A percentile compares a stretch with the other conserved stretches of the same genome.
Conservation (phyloP, 2,113 vertebrate species). For the Takifugu bimaculatus region DNA sequence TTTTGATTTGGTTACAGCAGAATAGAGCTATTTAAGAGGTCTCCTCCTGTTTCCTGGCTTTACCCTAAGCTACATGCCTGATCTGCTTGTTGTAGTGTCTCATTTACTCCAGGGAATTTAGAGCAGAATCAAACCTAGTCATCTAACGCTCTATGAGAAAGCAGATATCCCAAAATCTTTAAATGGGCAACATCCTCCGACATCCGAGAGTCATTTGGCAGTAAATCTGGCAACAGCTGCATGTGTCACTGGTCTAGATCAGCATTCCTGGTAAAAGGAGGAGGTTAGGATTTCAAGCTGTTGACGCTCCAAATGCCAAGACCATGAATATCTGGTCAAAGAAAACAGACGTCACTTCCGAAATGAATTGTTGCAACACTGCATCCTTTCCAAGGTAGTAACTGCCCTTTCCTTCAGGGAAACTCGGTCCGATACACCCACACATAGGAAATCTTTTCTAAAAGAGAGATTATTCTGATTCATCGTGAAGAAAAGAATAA, state of each 20-base stretch:
- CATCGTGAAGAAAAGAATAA: constrained; percentile 1
- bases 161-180: neutral
- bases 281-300: neutral
- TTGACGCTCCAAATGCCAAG: neutral
- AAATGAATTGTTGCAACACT: constrained; percentile 2
- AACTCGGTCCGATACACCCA: constrained; percentile 8
- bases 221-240: neutral
- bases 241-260: neutral
- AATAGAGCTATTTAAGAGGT: too few relatives aligned
- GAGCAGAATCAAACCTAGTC: neutral
- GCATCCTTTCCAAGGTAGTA: constrained; percentile 8
- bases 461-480: constrained; percentile 22
- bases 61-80: too few relatives aligned
- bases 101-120: neutral
- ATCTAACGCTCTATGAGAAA: neutral
- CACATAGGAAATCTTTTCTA: constrained; percentile 12
- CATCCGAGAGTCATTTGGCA: neutral
- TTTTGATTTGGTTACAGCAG: too few relatives aligned
- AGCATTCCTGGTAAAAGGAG: neutral
- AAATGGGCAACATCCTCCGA: neutral
- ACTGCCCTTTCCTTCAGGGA: constrained; percentile 6
- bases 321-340: neutral
- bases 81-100: neutral
- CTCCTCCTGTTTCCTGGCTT: too few relatives aligned
- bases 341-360: constrained; percentile 8